These are phyloP conservation scores for Epizoanthus ramosus DNA, from an alignment of 92 coral and sea anemone species.

Conservation along the genomic window DNA sequence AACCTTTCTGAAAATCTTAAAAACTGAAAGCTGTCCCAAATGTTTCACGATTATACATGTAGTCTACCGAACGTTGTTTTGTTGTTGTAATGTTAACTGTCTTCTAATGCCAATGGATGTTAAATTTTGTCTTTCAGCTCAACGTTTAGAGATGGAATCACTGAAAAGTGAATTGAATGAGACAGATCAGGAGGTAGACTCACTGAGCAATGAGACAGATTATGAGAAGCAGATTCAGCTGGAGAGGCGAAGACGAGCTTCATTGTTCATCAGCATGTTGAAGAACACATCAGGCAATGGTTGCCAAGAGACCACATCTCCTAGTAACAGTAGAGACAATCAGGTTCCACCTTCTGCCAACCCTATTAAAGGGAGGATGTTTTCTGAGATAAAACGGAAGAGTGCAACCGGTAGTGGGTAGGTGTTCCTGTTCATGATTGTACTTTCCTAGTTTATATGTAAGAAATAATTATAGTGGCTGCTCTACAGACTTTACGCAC, in stretches of 20 bases:
- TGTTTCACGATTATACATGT: no score
- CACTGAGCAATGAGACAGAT: constrained; percentile 27
- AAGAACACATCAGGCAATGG: constrained; percentile 83
- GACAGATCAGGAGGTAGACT: constrained; percentile 8
- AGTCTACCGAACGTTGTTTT: no score
- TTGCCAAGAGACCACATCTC: constrained; percentile 11
- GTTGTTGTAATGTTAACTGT: no score
- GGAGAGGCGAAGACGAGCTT: constrained; percentile 92
- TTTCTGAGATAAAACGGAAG: constrained; percentile 41
- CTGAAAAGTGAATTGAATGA: constrained; percentile 40
- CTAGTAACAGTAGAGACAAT: not conserved
- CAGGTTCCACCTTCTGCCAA: constrained; percentile 1
- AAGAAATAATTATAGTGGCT: no score
- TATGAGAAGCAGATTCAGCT: constrained; percentile 89
- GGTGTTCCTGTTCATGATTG: not conserved
- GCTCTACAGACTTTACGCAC: no score
- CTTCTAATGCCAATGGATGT: no score
- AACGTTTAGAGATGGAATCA: constrained; percentile 75
- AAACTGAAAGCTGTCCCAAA: no score
- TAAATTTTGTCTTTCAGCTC: constrained; percentile 45
- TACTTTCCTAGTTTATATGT: no score
- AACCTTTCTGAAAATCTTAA: no score
- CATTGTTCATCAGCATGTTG: constrained; percentile 95
- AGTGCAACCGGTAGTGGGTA: not conserved
- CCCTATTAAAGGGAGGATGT: constrained; percentile 20